phyloP scores from a whole-genome alignment of 2,888 invertebrate species.

The Cristatella mucedo region DNA sequence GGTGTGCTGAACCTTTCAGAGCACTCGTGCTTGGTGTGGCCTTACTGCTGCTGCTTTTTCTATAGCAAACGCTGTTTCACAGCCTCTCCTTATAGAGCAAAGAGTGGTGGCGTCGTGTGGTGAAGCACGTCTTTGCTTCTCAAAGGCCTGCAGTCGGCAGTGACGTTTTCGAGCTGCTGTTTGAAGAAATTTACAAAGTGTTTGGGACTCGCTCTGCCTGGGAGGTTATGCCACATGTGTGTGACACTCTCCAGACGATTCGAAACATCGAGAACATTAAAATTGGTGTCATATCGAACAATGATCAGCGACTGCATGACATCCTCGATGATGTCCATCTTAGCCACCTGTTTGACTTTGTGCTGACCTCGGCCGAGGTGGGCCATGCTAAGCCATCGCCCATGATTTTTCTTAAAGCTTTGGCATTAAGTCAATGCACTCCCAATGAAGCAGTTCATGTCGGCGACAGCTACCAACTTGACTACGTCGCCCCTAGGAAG shows the following conservation, averaged over 20 bases:
- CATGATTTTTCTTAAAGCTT: conserved; percentile 53
- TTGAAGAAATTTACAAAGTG: too few species aligned
- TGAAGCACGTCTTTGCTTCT: too few species aligned
- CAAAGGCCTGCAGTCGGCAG: too few species aligned
- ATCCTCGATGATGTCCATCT: conserved; percentile 53
- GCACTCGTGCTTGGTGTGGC: too few species aligned
- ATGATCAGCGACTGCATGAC: conserved; percentile 59
- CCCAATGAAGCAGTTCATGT: conserved; percentile 60
- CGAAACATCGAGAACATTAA: conserved; percentile 13
- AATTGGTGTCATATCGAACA: conserved; percentile 70
- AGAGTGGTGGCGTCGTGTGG: too few species aligned
- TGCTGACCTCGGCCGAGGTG: conserved; percentile 59
- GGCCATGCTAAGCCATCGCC: conserved; percentile 59
- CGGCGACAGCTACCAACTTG: conserved; percentile 59
- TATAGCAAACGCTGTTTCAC: too few species aligned
- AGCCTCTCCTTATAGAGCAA: too few species aligned
- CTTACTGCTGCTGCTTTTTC: too few species aligned
- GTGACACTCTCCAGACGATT: conserved; percentile 13
- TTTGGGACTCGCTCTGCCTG: too few species aligned
- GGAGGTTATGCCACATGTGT: conserved; percentile 43
- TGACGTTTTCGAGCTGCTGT: too few species aligned
- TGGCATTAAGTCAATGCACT: conserved; percentile 39
- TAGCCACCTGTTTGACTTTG: conserved; percentile 58
- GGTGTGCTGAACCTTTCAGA: too few species aligned
- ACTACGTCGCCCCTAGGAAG: conserved; percentile 58